Conservation (phyloP, 2,113 vertebrate genomes). For the Prietella phreatophila region DNA sequence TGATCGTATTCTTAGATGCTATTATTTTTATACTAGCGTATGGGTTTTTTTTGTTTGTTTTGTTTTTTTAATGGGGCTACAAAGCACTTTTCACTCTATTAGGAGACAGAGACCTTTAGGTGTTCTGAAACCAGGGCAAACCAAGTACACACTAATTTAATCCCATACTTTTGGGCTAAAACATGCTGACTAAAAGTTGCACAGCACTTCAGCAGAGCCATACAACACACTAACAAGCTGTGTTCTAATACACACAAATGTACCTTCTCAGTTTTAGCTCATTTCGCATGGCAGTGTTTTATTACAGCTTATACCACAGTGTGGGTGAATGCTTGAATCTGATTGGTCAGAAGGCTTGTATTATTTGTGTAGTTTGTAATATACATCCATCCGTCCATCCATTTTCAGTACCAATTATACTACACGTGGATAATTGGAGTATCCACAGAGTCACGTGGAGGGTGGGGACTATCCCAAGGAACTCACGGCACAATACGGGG, state of each 20-base stretch:
- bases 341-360: neutral
- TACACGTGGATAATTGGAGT: too few species aligned
- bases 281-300: neutral
- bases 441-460: too few species aligned
- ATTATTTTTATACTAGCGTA: too few species aligned
- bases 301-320: neutral
- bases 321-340: neutral
- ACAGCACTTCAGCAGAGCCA: neutral
- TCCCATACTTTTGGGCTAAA: neutral
- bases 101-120: neutral
- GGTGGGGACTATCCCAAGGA: too few species aligned
- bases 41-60: too few species aligned
- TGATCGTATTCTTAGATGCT: too few species aligned
- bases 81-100: neutral
- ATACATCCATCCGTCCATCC: too few species aligned
- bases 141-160: neutral
- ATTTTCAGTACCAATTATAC: too few species aligned
- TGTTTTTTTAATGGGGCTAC: too few species aligned
- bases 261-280: neutral
- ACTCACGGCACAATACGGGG: too few species aligned
- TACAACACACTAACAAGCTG: neutral
- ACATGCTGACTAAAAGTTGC: neutral
- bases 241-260: neutral
- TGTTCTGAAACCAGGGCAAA: neutral
- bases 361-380: neutral